Evolutionary conservation across 1,140 invertebrate species (phyloP).

Genomic region (Ptiloglossa arizonensis): DNA sequence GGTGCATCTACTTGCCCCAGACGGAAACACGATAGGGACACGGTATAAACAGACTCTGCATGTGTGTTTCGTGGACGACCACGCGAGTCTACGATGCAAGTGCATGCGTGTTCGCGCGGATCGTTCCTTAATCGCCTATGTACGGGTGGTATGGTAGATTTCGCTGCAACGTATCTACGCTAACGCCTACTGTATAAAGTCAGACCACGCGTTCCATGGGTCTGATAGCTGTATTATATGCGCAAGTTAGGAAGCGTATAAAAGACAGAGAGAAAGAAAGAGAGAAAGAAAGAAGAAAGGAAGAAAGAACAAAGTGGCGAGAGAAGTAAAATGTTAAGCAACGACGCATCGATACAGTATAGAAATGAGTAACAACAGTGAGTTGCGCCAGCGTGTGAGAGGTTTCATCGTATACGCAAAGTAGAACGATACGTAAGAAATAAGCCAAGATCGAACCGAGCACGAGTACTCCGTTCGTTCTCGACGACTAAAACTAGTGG

Average conservation of each 20-base stretch:
- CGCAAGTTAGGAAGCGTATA: conserved; percentile 46
- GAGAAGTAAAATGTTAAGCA: conserved; percentile 54
- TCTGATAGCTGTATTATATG: conserved; percentile 50
- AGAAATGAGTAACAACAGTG: conserved; percentile 25
- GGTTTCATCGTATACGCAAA: neutral
- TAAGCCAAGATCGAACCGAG: conserved; percentile 3
- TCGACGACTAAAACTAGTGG: too few species aligned
- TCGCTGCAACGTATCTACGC: conserved; percentile 30
- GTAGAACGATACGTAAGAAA: too few species aligned
- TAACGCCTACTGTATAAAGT: conserved; percentile 35
- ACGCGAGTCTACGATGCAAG: neutral
- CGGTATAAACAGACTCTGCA: conserved; percentile 70
- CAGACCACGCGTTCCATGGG: neutral
- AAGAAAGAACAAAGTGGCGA: conserved; percentile 44
- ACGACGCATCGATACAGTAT: conserved; percentile 22
- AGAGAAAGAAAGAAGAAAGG: neutral
- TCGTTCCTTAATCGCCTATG: neutral
- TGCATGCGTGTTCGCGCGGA: neutral
- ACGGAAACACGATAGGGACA: neutral
- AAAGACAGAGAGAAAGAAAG: neutral
- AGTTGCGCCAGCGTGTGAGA: conserved; percentile 50
- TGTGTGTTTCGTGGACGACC: neutral
- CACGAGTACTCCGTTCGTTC: too few species aligned
- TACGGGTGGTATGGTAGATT: neutral
- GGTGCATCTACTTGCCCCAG: neutral